Percentiles rank a stretch among this genome's conserved stretches.
phyloP scores from a whole-genome alignment of 2,113 vertebrate genomes.

The human (Homo sapiens) region DNA sequence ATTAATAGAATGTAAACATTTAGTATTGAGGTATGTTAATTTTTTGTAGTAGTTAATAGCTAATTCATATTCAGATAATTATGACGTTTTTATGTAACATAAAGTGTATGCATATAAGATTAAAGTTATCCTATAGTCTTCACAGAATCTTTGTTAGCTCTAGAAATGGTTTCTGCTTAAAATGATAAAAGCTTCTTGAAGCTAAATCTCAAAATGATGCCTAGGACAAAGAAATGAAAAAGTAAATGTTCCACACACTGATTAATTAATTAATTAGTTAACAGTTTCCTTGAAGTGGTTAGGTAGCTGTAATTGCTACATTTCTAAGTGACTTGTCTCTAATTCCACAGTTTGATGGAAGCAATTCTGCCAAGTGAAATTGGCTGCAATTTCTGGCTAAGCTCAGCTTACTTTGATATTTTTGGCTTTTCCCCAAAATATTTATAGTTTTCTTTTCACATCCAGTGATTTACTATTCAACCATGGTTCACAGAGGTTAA shows the following conservation, averaged over 20 bases:
- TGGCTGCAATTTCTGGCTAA: constrained; percentile 49
- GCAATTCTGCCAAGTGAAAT: constrained; percentile 46
- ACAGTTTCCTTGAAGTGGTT: neutral
- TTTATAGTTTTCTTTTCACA: constrained; percentile 59
- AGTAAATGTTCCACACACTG: neutral
- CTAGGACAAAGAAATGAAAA: neutral
- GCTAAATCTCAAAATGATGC: neutral
- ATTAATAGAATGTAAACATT: neutral
- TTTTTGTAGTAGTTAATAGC: neutral
- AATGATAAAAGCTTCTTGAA: constrained; percentile 1
- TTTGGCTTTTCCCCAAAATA: constrained; percentile 62
- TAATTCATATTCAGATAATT: neutral
- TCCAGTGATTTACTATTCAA: constrained; percentile 54
- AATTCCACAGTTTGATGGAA: constrained; percentile 46
- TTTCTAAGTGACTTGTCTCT: constrained; percentile 36
- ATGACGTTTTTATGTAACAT: neutral
- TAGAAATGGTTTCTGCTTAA: neutral
- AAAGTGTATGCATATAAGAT: neutral
- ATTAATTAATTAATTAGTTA: constrained; percentile 56
- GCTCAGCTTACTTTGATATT: constrained; percentile 60
- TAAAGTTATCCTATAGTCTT: neutral
- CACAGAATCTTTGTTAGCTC: neutral
- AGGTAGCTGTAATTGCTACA: neutral
- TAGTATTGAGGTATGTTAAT: neutral
- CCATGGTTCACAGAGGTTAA: constrained; percentile 35